Conservation (phyloP, 2,113 vertebrate species). For the Athene cunicularia region DNA sequence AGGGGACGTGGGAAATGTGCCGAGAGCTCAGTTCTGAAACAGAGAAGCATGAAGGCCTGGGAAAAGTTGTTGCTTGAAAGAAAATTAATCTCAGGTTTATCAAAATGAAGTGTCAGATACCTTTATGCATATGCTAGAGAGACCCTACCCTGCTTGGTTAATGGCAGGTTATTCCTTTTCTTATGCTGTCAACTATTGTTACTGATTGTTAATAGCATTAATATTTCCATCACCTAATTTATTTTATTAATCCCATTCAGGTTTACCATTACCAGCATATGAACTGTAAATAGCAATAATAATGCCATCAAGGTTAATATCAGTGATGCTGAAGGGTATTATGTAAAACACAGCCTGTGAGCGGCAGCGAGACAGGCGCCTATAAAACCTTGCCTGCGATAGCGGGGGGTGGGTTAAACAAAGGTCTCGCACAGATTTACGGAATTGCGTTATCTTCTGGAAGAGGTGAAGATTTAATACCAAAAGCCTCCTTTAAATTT, state of each 20-base stretch:
- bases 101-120: slow-evolving; percentile 42
- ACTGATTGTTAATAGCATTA: slow-evolving; percentile 69
- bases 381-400: slow-evolving; percentile 39
- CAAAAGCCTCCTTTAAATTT: slow-evolving; percentile 58
- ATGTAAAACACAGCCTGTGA: slow-evolving; percentile 64
- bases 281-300: slow-evolving; percentile 71
- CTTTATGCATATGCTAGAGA: slow-evolving; percentile 12
- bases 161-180: slow-evolving; percentile 58
- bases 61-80: neutral
- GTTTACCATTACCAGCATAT: slow-evolving; percentile 62
- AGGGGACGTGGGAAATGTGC: rapidly evolving
- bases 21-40: neutral
- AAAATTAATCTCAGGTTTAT: slow-evolving; percentile 43
- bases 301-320: slow-evolving; percentile 67
- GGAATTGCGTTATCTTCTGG: slow-evolving; percentile 57
- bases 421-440: slow-evolving; percentile 67
- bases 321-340: slow-evolving; percentile 64
- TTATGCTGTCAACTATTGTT: slow-evolving; percentile 59
- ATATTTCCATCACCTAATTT: slow-evolving; percentile 75
- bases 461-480: slow-evolving; percentile 66
- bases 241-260: slow-evolving; percentile 72
- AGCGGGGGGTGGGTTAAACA: slow-evolving; percentile 56
- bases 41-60: neutral
- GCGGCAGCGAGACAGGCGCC: slow-evolving; percentile 47
- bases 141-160: slow-evolving; percentile 25